Evolutionary conservation across 1,140 invertebrate species (phyloP), one percentile per base, ranked within the genome.

Genomic region (Anastatus disparis): DNA sequence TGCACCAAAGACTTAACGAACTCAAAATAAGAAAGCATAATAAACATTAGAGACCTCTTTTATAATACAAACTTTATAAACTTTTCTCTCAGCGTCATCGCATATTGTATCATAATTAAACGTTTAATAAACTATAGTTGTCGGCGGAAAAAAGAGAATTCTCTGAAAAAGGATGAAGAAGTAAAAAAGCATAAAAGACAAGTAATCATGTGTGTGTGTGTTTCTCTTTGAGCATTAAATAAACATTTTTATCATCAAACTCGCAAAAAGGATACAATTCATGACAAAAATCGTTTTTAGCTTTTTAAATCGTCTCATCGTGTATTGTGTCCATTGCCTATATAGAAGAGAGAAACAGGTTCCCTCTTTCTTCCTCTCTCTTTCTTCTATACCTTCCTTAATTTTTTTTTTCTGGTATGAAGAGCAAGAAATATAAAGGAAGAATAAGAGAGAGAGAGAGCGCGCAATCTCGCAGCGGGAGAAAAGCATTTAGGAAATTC

Each of bases 1-100:
- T 20, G 95, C 94, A 26, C 94, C 94, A 13, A 94, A 87, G 77
- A 88, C 81, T 65, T 88, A 79, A 81, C 31, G 40, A 72, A 53
- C 20, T 48, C 9, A 56, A 35, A 38, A 35, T 35, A 6, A 35
- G 10, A 35, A 35, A 35, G 4, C 31, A 35, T 4, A 4, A 6
- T 10, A n/a, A n/a, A n/a, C n/a, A n/a, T n/a, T n/a, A n/a, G 3
- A 29, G 31, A 13, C 17, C 1, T 6, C 9, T 22, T 46, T 4
- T 46, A 10, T n/a, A n/a, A n/a, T 46, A 22, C 6, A 46, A n/a
- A 20, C 22, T 22, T 46, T 46, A 7, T 46, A 46, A 4, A 44
- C 67, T 20, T 9, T 22, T n/a, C n/a, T n/a, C n/a, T n/a, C n/a
- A n/a, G n/a, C n/a, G n/a, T n/a, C n/a, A n/a, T n/a, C n/a, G n/a